phyloP scores from a whole-genome alignment of 2,888 invertebrate species.

The Tridacna gigas region DNA sequence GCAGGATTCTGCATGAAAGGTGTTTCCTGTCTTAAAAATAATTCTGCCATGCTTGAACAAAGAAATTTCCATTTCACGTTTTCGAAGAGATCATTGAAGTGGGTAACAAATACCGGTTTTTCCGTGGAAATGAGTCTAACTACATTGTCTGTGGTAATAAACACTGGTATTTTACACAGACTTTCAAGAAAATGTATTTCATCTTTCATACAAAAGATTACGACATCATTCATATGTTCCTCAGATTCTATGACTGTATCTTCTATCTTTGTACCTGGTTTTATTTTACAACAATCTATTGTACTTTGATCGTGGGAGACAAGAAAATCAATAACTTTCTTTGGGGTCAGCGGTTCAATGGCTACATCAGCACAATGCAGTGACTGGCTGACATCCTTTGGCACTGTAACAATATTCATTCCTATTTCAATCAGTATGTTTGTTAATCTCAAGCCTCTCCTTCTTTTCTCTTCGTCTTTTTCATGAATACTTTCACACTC shows the following conservation, averaged over 20 bases:
- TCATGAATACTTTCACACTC: not conserved
- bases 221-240: slow-evolving; percentile 32
- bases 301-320: not conserved
- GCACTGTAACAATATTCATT: slow-evolving; percentile 30
- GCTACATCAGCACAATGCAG: slow-evolving; percentile 15
- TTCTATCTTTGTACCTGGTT: not conserved
- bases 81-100: slow-evolving; percentile 40
- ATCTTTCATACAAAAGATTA: slow-evolving; percentile 62
- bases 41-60: not conserved
- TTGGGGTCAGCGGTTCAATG: slow-evolving; percentile 12
- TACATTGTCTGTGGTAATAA: slow-evolving; percentile 65
- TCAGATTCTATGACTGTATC: slow-evolving; percentile 24
- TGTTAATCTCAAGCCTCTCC: slow-evolving; percentile 6
- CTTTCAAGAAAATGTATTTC: slow-evolving; percentile 36
- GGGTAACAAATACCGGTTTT: slow-evolving; percentile 53
- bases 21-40: not conserved
- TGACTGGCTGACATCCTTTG: slow-evolving; percentile 7
- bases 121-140: slow-evolving; percentile 58
- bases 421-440: slow-evolving; percentile 33
- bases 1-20: not conserved
- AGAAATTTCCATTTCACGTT: slow-evolving; percentile 23
- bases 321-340: slow-evolving; percentile 31
- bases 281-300: slow-evolving; percentile 5
- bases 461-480: not conserved
- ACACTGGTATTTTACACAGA: slow-evolving; percentile 69